Evolutionary conservation across 2,797 vertebrate genomes (phyloP), one percentile per base, ranked within the genome.

Genomic region (Pseudochaenichthys georgianus): DNA sequence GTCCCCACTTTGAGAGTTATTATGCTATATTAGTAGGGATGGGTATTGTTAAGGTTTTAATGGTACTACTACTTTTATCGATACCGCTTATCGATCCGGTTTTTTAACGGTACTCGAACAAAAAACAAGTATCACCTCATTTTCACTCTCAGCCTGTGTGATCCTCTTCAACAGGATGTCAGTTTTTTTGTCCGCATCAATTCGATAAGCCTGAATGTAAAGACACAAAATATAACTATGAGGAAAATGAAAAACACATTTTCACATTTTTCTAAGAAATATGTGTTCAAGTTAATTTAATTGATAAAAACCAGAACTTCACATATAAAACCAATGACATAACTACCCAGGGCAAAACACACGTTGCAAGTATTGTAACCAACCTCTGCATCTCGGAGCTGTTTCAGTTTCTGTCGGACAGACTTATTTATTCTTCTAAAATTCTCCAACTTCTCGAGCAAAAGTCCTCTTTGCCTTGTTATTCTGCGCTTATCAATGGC

Each of bases 381-480:
- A 89, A 96, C 96, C 92, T 96, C 94, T 59, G 84, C 75, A 67
- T 91, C 80, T 78, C 92, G 88, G 52, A 93, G 85, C 61, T 88
- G 88, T 82, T 92, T 94, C 73, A 96, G 80, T 79, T 92, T 95
- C 65, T 92, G 88, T 31, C 94, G 90, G 57, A 96, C 93, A 41
- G 90, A 89, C 80, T 92, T 89, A 87, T 95, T 96, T 50, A 93
- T 84, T 23, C 15, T 41, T 85, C 84, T 94, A 72, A 97, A 96
- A 55, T 90, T 88, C 60, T 95, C 94, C 89, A 96, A 74, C 82
- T 96, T 95, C 78, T 96, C 94, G 81, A 94, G 83, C 83, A 97
- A 72, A 66, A 96, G 91, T 79, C 91, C 85, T 57, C 90, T 95
- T 82, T 96, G 95, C 68, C 94, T 91, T 48, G 87, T 72, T 76